These are phyloP conservation scores for Gonioctena quinquepunctata DNA, from an alignment of 1,140 invertebrate species.

Conservation along the genomic window DNA sequence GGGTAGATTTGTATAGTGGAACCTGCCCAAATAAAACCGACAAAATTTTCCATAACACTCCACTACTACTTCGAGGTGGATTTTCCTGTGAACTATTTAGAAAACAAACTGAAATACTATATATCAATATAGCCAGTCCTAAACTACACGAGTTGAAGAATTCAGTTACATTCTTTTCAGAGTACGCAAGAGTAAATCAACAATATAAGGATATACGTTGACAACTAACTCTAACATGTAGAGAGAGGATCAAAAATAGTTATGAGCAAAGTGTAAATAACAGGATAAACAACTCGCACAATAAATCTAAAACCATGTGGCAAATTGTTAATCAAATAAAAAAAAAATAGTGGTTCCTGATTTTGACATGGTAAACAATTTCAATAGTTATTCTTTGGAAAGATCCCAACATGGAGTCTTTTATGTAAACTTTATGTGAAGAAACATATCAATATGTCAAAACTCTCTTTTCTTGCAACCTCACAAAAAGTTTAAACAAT, in stretches of 20 bases:
- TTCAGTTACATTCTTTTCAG: no score
- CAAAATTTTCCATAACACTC: not conserved
- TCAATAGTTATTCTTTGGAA: not conserved
- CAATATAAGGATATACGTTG: not conserved
- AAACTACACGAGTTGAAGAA: no score
- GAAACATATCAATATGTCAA: no score
- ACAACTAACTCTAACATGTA: not conserved
- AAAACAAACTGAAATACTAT: not conserved
- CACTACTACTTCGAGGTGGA: not conserved
- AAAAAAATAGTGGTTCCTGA: not conserved
- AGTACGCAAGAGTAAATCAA: not conserved
- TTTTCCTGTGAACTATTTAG: not conserved
- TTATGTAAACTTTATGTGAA: not conserved
- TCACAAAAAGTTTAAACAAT: not conserved
- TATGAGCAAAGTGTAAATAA: not conserved
- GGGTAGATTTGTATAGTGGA: not conserved
- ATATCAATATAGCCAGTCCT: no score
- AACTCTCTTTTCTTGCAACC: not conserved
- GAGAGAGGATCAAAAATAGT: not conserved
- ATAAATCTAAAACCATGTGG: no score
- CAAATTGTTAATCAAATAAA: not conserved
- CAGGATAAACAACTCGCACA: no score
- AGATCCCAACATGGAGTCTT: not conserved
- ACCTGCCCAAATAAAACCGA: not conserved
- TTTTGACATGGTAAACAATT: not conserved